Evolutionary conservation across 1,140 invertebrate genomes (phyloP).

Genomic region (Pseudobourletiella spinata): DNA sequence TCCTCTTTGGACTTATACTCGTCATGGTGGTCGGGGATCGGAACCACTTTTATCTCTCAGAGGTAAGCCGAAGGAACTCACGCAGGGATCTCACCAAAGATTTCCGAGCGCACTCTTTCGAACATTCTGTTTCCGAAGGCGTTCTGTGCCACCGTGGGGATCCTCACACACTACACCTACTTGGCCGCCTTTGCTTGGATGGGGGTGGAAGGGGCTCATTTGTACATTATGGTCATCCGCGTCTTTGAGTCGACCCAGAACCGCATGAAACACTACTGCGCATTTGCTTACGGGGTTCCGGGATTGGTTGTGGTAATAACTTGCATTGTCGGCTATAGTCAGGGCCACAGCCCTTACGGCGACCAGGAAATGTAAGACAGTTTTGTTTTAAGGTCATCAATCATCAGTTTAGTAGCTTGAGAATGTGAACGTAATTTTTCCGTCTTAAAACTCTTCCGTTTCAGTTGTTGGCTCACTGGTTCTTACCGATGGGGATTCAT

Average conservation of each 20-base stretch:
- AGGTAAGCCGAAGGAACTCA: conserved; percentile 34
- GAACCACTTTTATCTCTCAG: conserved; percentile 40
- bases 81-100: too few relatives aligned
- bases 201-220: conserved; percentile 45
- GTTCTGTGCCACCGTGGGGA: conserved; percentile 49
- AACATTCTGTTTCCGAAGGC: too few relatives aligned
- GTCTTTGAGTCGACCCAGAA: conserved; percentile 35
- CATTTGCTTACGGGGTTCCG: conserved; percentile 47
- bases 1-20: conserved; percentile 50
- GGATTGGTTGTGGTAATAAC: conserved; percentile 43
- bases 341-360: conserved; percentile 30
- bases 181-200: conserved; percentile 54
- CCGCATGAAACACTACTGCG: conserved; percentile 15
- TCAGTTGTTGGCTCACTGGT: conserved; percentile 34
- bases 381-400: too few relatives aligned
- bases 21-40: conserved; percentile 50
- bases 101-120: too few relatives aligned
- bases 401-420: too few relatives aligned
- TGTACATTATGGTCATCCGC: conserved; percentile 45
- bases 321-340: conserved; percentile 4
- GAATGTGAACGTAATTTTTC: too few relatives aligned
- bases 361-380: background rate
- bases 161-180: conserved; percentile 52
- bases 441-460: too few relatives aligned
- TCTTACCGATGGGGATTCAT: conserved; percentile 34